These are phyloP conservation scores for Metellina segmentata DNA, from an alignment of 2,888 invertebrate genomes.

Conservation along the genomic window DNA sequence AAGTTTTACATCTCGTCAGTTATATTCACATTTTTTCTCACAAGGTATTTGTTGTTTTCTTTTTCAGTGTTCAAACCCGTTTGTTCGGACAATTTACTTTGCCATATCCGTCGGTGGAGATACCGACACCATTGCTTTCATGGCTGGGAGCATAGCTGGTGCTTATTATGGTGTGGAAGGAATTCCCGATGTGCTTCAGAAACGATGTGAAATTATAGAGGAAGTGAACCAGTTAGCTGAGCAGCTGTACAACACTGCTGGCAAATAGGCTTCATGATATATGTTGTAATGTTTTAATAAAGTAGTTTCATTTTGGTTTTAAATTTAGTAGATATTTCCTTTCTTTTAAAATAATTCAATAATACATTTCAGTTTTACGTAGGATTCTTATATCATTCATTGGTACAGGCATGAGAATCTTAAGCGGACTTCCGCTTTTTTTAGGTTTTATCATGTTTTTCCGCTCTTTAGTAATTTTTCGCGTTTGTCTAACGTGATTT, in stretches of 20 bases:
- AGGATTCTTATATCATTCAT: no score
- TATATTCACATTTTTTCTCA: no score
- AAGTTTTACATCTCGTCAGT: no score
- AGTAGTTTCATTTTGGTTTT: not conserved
- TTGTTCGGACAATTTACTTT: conserved; percentile 85
- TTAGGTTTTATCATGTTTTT: no score
- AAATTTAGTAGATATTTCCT: not conserved
- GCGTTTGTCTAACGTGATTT: no score
- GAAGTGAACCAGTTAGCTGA: conserved; percentile 84
- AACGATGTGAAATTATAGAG: conserved; percentile 85
- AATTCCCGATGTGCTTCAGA: conserved; percentile 83
- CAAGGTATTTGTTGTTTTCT: no score
- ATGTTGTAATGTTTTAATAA: not conserved
- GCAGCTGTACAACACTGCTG: conserved; percentile 77
- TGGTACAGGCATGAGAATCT: no score
- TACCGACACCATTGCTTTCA: conserved; percentile 89
- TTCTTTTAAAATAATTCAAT: not conserved
- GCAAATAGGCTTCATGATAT: not conserved
- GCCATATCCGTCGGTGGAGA: conserved; percentile 88
- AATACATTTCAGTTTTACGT: not conserved
- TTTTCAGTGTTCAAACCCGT: conserved; percentile 76
- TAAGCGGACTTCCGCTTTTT: no score
- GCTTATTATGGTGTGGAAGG: conserved; percentile 84
- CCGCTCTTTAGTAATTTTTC: no score
- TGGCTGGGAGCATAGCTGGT: conserved; percentile 84